Evolutionary conservation across 1,140 invertebrate species (phyloP).

Genomic region (Bombus waltoni): DNA sequence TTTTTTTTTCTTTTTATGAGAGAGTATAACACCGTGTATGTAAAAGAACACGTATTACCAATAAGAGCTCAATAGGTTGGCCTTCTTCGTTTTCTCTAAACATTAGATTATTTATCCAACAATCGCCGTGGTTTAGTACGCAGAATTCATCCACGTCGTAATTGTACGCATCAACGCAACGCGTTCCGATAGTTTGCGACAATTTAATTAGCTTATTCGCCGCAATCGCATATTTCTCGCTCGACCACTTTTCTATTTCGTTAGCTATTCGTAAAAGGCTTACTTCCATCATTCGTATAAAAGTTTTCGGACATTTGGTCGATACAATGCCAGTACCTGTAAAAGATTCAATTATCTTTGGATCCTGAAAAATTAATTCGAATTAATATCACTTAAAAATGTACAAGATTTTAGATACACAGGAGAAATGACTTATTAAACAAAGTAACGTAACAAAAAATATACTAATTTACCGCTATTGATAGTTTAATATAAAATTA

Average conservation of each 20-base stretch:
- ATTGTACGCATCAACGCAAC: conserved; percentile 70
- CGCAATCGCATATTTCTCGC: conserved; percentile 2
- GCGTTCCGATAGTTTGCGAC: conserved; percentile 49
- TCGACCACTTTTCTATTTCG: conserved; percentile 49
- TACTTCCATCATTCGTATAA: conserved; percentile 48
- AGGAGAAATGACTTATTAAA: too few relatives aligned
- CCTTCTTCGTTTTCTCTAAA: conserved; percentile 63
- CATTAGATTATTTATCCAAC: conserved; percentile 75
- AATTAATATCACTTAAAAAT: neutral
- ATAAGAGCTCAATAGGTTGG: conserved; percentile 41
- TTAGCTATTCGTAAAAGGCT: conserved; percentile 49
- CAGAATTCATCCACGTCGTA: conserved; percentile 69
- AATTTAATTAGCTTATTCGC: conserved; percentile 76
- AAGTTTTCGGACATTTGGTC: conserved; percentile 49
- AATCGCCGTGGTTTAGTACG: conserved; percentile 76
- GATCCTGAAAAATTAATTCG: conserved; percentile 68
- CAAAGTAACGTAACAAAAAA: too few relatives aligned
- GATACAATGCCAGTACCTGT: conserved; percentile 66
- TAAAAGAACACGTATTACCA: conserved; percentile 54
- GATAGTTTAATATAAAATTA: too few relatives aligned
- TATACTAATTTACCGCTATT: too few relatives aligned
- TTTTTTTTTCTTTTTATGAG: too few relatives aligned
- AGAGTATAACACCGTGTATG: neutral
- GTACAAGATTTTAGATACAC: neutral
- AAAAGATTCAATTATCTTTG: conserved; percentile 67